These are phyloP conservation scores for Syngnathus rostellatus DNA, from an alignment of 2,797 vertebrate genomes.

Conservation along the genomic window DNA sequence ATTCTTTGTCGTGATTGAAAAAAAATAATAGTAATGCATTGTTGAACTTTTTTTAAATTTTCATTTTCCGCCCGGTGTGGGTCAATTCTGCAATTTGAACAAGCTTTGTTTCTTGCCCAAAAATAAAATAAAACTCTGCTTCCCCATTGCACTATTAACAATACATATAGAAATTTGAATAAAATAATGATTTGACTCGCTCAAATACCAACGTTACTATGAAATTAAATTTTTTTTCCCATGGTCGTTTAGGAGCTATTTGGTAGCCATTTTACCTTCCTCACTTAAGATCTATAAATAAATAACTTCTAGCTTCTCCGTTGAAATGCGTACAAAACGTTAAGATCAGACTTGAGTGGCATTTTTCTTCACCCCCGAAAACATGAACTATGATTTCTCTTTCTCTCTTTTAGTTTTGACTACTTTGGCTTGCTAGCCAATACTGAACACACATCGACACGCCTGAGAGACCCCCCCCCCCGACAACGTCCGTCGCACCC, in stretches of 20 bases:
- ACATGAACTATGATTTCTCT: background rate
- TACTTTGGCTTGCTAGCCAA: background rate
- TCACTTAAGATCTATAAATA: no score
- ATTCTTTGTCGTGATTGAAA: background rate
- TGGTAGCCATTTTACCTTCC: background rate
- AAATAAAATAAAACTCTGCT: background rate
- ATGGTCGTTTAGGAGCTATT: background rate
- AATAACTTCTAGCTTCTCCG: no score
- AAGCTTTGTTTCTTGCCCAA: background rate
- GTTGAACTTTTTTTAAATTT: background rate
- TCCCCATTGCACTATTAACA: background rate
- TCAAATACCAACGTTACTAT: background rate
- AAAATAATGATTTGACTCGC: background rate
- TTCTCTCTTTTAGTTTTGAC: background rate
- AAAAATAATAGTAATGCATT: conserved; percentile 2
- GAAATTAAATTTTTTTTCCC: no score
- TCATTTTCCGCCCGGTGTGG: background rate
- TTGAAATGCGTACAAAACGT: background rate
- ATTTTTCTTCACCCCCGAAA: background rate
- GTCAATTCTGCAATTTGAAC: background rate
- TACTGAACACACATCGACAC: no score
- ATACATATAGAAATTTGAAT: background rate
- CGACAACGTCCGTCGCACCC: conserved; percentile 29
- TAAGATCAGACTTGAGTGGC: background rate
- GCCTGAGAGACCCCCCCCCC: conserved; percentile 9